Evolutionary conservation across 2,113 vertebrate species (phyloP), one percentile per base, ranked within the genome.

Genomic region (Notothenia coriiceps): DNA sequence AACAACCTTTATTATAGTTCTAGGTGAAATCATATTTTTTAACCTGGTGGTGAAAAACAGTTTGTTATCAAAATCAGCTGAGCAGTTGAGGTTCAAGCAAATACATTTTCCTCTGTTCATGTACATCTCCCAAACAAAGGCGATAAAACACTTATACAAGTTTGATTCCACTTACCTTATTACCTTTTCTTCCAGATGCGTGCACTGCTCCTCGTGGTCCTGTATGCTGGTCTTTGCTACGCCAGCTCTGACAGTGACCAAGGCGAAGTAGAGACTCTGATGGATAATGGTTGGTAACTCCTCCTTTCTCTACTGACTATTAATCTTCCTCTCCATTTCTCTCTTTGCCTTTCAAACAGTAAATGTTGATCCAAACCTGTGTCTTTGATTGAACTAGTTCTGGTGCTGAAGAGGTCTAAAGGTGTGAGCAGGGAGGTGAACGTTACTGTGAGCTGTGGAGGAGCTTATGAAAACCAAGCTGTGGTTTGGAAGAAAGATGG

Each of bases 401-500:
- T 95, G 72, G 91, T 90, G 22, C 56, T 95, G 82, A 88, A 76
- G 49, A 68, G 91, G 29, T 70, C 72, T 12, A 0, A 74, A 2
- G 49, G 0, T 11, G 2, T 0, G 10, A 12, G 25, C 5, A 65
- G 12, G 47, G 54, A 2, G 49, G 69, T 46, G 12, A 1, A 85
- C 1, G 85, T 95, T 20, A 17, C 78, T 17, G 78, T 96, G 66
- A 84, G 51, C n/a, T 96, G 95, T 78, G 92, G 92, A 33, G 85
- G 88, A 11, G 51, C 83, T 17, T 78, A 84, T 51, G 43, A 90
- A 22, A 61, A 56, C 46, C 70, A 80, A 10, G 33, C 80, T 7
- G 85, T 96, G 68, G 70, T 79, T 62, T 95, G 95, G 95, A 88
- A 84, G 80, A 93, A 79, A 82, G 80, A 95, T 7, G 92, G 90